Conservation (phyloP, 37 sponge, comb jelly and placozoan genomes). For the Spongia lamella region DNA sequence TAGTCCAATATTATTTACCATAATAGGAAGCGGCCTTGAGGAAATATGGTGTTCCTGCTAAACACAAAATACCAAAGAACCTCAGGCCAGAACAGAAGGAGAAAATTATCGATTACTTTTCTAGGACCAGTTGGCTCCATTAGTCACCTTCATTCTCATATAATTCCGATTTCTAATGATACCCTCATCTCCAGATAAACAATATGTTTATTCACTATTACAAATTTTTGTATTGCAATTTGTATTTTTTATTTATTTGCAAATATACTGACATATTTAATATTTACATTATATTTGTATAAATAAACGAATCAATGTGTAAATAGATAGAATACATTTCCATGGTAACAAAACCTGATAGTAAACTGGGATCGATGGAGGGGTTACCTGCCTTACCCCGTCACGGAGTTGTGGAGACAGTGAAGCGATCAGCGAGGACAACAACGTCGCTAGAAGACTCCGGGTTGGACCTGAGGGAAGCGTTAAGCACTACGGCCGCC, state of each 20-base stretch:
- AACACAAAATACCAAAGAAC: constrained; percentile 33
- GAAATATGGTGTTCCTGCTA: constrained; percentile 36
- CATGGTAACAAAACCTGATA: neutral
- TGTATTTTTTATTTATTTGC: too few species aligned
- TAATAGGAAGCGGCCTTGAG: constrained; percentile 49
- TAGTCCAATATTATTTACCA: too few species aligned
- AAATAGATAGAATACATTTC: too few species aligned
- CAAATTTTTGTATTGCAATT: too few species aligned
- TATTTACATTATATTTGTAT: too few species aligned
- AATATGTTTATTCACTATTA: too few species aligned
- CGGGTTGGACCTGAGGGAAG: constrained; percentile 11
- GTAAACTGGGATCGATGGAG: constrained; percentile 1
- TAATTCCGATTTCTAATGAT: too few species aligned
- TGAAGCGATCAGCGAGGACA: neutral
- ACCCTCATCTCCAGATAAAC: too few species aligned
- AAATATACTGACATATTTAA: too few species aligned
- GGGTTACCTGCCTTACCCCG: constrained; percentile 23
- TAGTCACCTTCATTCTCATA: neutral
- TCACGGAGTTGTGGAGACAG: constrained; percentile 8
- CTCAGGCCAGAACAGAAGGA: constrained; percentile 44
- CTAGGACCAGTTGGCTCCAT: constrained; percentile 43
- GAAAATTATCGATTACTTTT: constrained; percentile 38
- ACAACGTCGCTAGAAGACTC: constrained; percentile 11
- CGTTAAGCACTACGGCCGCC: constrained; percentile 1
- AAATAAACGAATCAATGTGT: too few species aligned